These are phyloP conservation scores for Fragum sueziense DNA, from an alignment of 2,888 invertebrate species.

Conservation along the genomic window DNA sequence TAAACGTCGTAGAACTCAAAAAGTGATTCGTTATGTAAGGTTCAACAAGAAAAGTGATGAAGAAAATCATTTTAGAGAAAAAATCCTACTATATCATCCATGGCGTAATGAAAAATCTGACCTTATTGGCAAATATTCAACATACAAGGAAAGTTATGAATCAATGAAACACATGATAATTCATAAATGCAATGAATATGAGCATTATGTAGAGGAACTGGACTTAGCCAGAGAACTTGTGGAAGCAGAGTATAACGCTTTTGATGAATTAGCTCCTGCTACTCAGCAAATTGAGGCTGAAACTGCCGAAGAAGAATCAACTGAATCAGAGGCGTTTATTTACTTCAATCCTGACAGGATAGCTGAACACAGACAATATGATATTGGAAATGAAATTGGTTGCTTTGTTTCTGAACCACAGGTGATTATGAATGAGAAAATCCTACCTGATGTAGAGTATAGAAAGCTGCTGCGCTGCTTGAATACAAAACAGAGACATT, in stretches of 20 bases:
- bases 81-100: constrained; percentile 71
- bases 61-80: constrained; percentile 68
- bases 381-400: no score
- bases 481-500: constrained; percentile 51
- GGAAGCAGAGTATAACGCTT: constrained; percentile 23
- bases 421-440: no score
- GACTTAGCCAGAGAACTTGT: no score
- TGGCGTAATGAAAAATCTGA: constrained; percentile 65
- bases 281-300: no score
- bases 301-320: no score
- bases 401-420: no score
- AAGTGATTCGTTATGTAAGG: constrained; percentile 49
- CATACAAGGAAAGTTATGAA: constrained; percentile 25
- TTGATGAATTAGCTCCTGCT: constrained; percentile 37
- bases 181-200: constrained; percentile 3
- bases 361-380: no score
- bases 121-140: not conserved
- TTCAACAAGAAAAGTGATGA: constrained; percentile 60
- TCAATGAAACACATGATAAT: constrained; percentile 7
- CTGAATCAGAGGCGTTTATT: no score
- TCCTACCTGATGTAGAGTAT: constrained; percentile 62
- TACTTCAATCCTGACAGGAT: no score
- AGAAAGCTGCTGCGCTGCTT: constrained; percentile 62
- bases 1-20: no score
- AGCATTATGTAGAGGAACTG: constrained; percentile 26